Percentiles rank a stretch among this genome's conserved stretches.
These are phyloP conservation scores for Drosophila azteca DNA, from an alignment of 1,140 invertebrate genomes.

Conservation along the genomic window DNA sequence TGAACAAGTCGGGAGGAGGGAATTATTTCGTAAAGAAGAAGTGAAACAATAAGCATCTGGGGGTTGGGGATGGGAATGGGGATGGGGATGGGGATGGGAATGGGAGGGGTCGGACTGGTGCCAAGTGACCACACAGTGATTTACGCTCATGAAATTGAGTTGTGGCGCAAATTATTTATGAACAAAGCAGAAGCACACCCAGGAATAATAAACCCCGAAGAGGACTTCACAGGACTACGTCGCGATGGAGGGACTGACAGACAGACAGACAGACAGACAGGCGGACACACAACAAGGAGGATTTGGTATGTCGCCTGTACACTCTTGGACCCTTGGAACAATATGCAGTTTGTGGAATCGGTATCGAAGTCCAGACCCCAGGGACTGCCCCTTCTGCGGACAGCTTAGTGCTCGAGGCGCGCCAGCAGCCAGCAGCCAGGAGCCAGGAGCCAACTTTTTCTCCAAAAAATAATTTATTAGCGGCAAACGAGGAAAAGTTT, in stretches of 20 bases:
- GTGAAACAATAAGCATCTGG: conserved; percentile 60
- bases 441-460: conserved; percentile 44
- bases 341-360: conserved; percentile 60
- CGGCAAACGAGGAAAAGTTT: conserved; percentile 79
- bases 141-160: conserved; percentile 82
- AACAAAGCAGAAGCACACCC: conserved; percentile 71
- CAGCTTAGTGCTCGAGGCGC: conserved; percentile 55
- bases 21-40: conserved; percentile 67
- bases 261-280: conserved; percentile 1
- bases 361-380: conserved; percentile 52
- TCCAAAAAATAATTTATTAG: conserved; percentile 77
- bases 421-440: conserved; percentile 11
- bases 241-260: not conserved
- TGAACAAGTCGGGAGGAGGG: conserved; percentile 49
- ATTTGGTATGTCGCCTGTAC: conserved; percentile 54
- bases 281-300: conserved; percentile 42
- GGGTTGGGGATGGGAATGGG: not conserved
- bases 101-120: conserved; percentile 18
- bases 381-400: conserved; percentile 51
- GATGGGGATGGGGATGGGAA: conserved; percentile 1
- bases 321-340: conserved; percentile 26
- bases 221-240: conserved; percentile 3
- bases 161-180: conserved; percentile 81
- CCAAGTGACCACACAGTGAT: conserved; percentile 76
- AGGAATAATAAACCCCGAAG: conserved; percentile 67